These are phyloP conservation scores for Temnothorax rugatulus DNA, from an alignment of 2,888 invertebrate genomes.

Conservation along the genomic window DNA sequence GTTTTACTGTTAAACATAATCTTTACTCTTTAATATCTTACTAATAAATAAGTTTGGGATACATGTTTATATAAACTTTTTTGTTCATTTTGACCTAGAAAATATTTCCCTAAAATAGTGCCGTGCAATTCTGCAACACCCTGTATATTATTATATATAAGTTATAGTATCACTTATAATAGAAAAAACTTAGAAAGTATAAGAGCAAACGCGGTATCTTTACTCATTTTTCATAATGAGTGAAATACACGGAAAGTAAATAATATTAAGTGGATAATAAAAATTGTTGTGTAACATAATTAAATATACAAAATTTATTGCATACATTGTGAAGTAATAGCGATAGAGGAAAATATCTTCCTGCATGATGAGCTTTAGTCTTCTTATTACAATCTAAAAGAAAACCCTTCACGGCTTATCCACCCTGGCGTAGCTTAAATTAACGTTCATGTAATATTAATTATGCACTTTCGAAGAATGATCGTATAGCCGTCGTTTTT, in stretches of 20 bases:
- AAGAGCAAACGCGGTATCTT: background rate
- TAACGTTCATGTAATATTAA: constrained; percentile 10
- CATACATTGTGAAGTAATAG: background rate
- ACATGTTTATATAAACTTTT: no score
- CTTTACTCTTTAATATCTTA: no score
- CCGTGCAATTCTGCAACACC: no score
- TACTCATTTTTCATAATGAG: background rate
- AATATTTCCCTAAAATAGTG: no score
- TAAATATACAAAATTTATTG: background rate
- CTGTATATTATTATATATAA: background rate
- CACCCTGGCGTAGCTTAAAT: background rate
- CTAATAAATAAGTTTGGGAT: no score
- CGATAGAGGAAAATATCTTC: background rate
- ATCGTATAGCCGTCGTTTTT: background rate
- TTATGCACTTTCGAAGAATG: background rate
- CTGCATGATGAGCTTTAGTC: background rate
- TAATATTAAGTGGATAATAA: background rate
- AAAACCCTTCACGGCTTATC: background rate
- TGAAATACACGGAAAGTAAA: background rate
- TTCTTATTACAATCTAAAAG: background rate
- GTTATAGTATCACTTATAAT: background rate
- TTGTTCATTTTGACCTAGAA: no score
- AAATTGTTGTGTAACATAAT: background rate
- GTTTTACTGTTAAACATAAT: no score
- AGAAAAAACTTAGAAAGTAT: background rate